Evolutionary conservation across 2,888 invertebrate genomes (phyloP), one percentile per base, ranked within the genome.

Genomic region (Argyresthia goedartella): DNA sequence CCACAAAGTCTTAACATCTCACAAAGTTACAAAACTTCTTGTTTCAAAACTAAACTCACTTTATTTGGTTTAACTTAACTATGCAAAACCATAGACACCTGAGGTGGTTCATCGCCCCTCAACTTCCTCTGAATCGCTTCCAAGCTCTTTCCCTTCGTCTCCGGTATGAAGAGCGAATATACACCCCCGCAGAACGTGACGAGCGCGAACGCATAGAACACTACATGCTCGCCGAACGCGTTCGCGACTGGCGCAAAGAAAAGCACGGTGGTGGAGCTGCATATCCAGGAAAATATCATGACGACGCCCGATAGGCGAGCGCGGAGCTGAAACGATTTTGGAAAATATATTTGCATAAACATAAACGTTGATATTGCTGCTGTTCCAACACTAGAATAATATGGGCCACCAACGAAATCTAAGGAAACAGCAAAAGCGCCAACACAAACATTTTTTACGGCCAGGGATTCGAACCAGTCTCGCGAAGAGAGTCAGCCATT

Each of bases 121-220:
- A 25, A 48, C 36, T 35, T 10, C 49, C 58, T 63, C 35, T 72
- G 68, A 50, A 87, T 86, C 13, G 75, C 64, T 33, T 76, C 68
- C 42, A 87, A 62, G 35, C 67, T 73, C 59, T 79, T 81, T 1
- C 84, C 85, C 54, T 77, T 87, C 0, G 87, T 88, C 63, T 88
- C 88, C 0, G 87, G 87, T 1, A 88, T 80, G 59, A 69, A 77
- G 1, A 80, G 53, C 1, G 81, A 77, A 57, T 84, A 85, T 0
- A 84, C 6, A 0, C 73, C 72, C 0, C 85, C 77, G 8, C 70
- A 63, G 0, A 79, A 45, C 0, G 80, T 77, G 1, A 81, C 74
- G 0, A 66, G 65, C 0, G 78, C 70, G 60, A 82, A 87, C 0
- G 65, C 65, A 57, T 77, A 81, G 60, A 86, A 87, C 0, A 80